phyloP scores from a whole-genome alignment of 2,888 invertebrate genomes.

The Synanthedon andrenaeformis region DNA sequence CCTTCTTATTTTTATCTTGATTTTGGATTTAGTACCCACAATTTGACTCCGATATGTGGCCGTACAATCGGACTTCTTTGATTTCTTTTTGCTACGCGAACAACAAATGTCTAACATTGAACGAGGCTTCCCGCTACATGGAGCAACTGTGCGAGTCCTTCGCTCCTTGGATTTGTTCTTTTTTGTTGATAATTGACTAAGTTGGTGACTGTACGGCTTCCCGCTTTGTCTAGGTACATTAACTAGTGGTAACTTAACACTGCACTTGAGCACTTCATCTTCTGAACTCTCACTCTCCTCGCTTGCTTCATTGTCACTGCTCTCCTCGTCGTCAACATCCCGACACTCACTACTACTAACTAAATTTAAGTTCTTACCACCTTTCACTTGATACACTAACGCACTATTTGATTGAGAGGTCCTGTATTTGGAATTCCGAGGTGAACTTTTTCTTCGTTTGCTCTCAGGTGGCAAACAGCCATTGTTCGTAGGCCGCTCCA shows the following conservation, averaged over 20 bases:
- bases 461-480: constrained; percentile 47
- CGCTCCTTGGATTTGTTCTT: constrained; percentile 53
- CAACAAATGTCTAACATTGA: constrained; percentile 62
- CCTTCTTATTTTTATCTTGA: constrained; percentile 78
- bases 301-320: constrained; percentile 24
- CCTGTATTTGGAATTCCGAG: constrained; percentile 33
- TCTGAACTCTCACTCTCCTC: constrained; percentile 51
- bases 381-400: constrained; percentile 51
- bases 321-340: constrained; percentile 35
- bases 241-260: constrained; percentile 60
- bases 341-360: constrained; percentile 65
- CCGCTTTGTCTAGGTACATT: constrained; percentile 55
- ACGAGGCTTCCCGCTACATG: constrained; percentile 64
- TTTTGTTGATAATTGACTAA: constrained; percentile 68
- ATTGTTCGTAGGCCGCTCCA: constrained; percentile 37
- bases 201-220: constrained; percentile 68
- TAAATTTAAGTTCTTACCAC: constrained; percentile 67
- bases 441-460: constrained; percentile 50
- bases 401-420: constrained; percentile 42
- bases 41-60: constrained; percentile 73
- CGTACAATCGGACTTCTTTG: constrained; percentile 48
- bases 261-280: constrained; percentile 58
- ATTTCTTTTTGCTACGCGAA: constrained; percentile 63
- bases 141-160: constrained; percentile 49
- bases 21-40: constrained; percentile 74